Percentiles rank a stretch among this genome's conserved stretches.
Evolutionary conservation across 2,797 vertebrate species (phyloP).

Genomic region (Acanthurus tractus): DNA sequence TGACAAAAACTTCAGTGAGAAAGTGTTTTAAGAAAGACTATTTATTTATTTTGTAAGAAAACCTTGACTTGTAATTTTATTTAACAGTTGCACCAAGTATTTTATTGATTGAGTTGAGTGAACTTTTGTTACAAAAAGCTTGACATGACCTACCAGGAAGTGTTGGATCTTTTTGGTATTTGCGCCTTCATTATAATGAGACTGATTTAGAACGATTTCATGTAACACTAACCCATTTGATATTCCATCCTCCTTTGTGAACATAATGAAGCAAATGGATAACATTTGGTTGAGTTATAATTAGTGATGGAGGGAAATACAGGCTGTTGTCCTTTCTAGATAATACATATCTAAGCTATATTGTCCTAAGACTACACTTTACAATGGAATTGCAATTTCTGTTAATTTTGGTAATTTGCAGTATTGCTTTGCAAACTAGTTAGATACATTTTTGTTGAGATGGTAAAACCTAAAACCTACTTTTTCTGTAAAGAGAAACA

Average conservation of each 20-base stretch:
- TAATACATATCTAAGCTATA: neutral
- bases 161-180: neutral
- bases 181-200: no score
- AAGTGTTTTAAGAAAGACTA: neutral
- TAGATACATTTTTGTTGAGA: neutral
- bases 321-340: neutral
- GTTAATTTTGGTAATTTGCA: neutral
- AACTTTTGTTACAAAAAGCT: neutral
- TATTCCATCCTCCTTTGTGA: neutral
- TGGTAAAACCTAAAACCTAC: neutral
- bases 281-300: constrained; percentile 20
- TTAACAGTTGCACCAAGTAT: neutral
- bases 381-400: neutral
- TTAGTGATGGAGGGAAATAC: neutral
- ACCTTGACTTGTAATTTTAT: neutral
- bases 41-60: neutral
- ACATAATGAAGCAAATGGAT: constrained; percentile 34
- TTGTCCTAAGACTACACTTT: neutral
- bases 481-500: neutral
- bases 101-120: neutral
- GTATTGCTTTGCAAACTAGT: neutral
- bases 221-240: neutral
- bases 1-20: neutral
- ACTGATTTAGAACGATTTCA: no score
- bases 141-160: neutral